A percentile compares a stretch with the other conserved stretches of the same genome.
Evolutionary conservation across 2,797 vertebrate genomes (phyloP).

Genomic region (Anguilla anguilla): DNA sequence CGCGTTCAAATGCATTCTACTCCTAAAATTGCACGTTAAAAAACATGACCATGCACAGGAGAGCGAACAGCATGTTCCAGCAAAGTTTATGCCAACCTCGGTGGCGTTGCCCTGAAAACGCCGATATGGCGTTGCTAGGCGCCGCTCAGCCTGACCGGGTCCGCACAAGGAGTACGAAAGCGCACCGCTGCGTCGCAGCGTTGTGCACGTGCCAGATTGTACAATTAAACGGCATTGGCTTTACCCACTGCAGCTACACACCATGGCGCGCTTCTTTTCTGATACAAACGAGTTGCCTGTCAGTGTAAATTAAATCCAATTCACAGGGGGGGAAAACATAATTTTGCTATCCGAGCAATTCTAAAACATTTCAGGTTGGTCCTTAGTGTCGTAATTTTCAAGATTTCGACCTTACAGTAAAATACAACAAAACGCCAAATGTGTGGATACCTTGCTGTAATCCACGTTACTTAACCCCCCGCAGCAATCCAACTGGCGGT

Average conservation of each 20-base stretch:
- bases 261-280: not conserved
- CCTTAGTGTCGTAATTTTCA: not conserved
- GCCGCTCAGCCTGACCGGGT: not conserved
- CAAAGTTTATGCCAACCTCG: not conserved
- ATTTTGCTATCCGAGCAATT: not conserved
- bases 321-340: not conserved
- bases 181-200: not conserved
- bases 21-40: not conserved
- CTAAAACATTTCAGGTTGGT: not conserved
- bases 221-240: not conserved
- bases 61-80: not conserved
- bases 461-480: slow-evolving; percentile 6
- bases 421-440: not conserved
- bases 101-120: not conserved
- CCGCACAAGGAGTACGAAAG: not conserved
- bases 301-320: not conserved
- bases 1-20: not conserved
- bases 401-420: not conserved
- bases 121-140: not conserved
- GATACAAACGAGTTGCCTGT: not conserved
- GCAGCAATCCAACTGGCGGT: slow-evolving; percentile 12
- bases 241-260: no score
- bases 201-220: not conserved
- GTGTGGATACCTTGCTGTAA: slow-evolving; percentile 7
- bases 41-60: not conserved